phyloP scores from a whole-genome alignment of 2,888 invertebrate species.

The Quadroppia sp. region DNA sequence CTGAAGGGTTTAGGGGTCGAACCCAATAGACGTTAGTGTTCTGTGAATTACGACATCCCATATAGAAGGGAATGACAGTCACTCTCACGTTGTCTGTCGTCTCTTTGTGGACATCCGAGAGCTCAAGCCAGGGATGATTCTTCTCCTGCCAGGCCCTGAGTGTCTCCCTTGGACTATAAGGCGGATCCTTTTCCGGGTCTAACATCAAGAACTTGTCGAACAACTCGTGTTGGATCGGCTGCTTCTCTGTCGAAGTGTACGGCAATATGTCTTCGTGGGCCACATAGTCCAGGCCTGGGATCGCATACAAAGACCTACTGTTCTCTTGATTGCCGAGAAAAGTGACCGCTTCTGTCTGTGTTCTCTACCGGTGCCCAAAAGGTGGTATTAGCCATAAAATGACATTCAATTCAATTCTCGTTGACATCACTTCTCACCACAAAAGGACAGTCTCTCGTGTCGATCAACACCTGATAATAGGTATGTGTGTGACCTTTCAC shows the following conservation, averaged over 20 bases:
- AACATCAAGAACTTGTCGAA: constrained; percentile 90
- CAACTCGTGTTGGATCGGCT: constrained; percentile 83
- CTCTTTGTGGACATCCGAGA: constrained; percentile 94
- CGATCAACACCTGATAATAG: constrained; percentile 90
- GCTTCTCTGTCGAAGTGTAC: constrained; percentile 78
- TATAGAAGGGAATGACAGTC: constrained; percentile 97
- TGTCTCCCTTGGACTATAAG: constrained; percentile 76
- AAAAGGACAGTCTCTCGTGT: constrained; percentile 91
- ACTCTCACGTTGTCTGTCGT: constrained; percentile 93
- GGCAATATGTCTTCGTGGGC: constrained; percentile 97
- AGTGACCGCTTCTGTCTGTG: constrained; percentile 97
- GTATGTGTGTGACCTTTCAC: constrained; percentile 80
- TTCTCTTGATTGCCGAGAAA: constrained; percentile 95
- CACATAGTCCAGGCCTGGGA: constrained; percentile 92
- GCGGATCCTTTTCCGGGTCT: constrained; percentile 77
- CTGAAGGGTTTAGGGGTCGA: constrained; percentile 48
- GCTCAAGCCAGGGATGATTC: constrained; percentile 92
- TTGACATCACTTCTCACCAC: constrained; percentile 77
- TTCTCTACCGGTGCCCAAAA: constrained; percentile 76
- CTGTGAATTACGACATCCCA: constrained; percentile 86
- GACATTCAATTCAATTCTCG: too few species aligned
- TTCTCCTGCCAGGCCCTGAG: constrained; percentile 93
- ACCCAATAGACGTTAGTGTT: constrained; percentile 90
- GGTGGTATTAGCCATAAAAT: constrained; percentile 39
- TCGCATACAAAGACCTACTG: constrained; percentile 87